Percentiles rank a stretch among this genome's conserved stretches.
Evolutionary conservation across 2,888 invertebrate genomes (phyloP).

Genomic region (Andrena minutula): DNA sequence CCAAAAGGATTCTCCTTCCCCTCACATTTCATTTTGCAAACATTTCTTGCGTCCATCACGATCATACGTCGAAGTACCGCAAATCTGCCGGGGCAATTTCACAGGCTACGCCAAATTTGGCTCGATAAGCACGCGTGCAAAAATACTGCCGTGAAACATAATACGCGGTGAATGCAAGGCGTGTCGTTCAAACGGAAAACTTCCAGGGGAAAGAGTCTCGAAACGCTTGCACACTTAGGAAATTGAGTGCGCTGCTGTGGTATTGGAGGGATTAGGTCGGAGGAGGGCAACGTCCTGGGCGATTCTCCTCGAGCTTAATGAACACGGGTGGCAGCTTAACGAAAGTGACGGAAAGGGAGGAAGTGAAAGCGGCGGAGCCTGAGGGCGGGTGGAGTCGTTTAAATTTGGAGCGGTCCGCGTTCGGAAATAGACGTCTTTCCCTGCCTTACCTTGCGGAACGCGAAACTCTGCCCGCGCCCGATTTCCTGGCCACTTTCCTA

Average conservation of each 20-base stretch:
- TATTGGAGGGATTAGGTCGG: neutral
- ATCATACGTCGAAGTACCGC: neutral
- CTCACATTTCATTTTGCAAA: neutral
- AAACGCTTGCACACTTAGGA: neutral
- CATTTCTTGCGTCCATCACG: too few relatives aligned
- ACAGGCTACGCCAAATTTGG: constrained; percentile 12
- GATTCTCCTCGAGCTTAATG: constrained; percentile 49
- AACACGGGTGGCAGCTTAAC: constrained; percentile 53
- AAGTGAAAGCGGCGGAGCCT: constrained; percentile 47
- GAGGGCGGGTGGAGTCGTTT: constrained; percentile 78
- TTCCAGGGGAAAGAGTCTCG: constrained; percentile 1
- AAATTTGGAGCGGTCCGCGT: constrained; percentile 77
- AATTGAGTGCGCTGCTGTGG: neutral
- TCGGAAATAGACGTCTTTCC: constrained; percentile 77
- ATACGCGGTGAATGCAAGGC: constrained; percentile 13
- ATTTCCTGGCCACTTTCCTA: constrained; percentile 45
- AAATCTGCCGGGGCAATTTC: neutral
- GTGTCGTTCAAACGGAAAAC: constrained; percentile 12
- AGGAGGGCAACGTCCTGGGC: constrained; percentile 29
- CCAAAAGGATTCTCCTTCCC: too few relatives aligned
- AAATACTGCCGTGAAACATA: constrained; percentile 38
- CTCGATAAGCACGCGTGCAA: constrained; percentile 17
- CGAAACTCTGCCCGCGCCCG: constrained; percentile 48
- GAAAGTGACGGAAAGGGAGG: constrained; percentile 66
- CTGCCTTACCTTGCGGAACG: constrained; percentile 64